phyloP scores from a whole-genome alignment of 1,140 invertebrate species.

The Drosophila simulans region DNA sequence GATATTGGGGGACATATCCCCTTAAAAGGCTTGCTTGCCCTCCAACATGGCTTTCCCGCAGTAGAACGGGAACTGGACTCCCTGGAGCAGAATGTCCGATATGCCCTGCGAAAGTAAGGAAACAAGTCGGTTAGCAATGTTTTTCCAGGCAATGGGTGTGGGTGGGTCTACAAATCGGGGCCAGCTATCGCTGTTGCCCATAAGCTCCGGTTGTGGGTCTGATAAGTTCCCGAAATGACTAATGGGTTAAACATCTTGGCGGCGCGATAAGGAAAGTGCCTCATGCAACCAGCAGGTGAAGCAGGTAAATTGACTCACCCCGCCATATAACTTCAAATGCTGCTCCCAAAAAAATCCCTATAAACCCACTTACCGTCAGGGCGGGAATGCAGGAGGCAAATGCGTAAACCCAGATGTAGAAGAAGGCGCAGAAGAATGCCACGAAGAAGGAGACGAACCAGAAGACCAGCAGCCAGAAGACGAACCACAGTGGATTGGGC shows the following conservation, averaged over 20 bases:
- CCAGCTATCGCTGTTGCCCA: conserved; percentile 28
- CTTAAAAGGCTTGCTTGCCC: conserved; percentile 78
- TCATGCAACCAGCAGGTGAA: conserved; percentile 17
- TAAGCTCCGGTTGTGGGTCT: conserved; percentile 38
- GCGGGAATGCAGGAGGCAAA: conserved; percentile 89
- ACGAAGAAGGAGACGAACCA: conserved; percentile 90
- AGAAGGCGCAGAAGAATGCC: conserved; percentile 89
- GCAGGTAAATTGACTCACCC: neutral
- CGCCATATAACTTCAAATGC: neutral
- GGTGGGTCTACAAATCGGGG: conserved; percentile 1
- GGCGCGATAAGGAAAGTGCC: conserved; percentile 43
- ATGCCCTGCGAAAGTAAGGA: conserved; percentile 86
- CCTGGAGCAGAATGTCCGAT: conserved; percentile 88
- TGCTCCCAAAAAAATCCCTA: neutral
- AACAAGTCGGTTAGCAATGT: conserved; percentile 38
- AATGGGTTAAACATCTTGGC: conserved; percentile 44
- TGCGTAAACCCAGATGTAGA: conserved; percentile 90
- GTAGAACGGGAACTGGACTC: conserved; percentile 89
- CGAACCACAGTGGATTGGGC: conserved; percentile 87
- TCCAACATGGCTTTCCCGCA: conserved; percentile 89
- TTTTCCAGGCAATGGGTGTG: neutral
- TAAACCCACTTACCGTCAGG: conserved; percentile 85
- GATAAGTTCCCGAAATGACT: conserved; percentile 54
- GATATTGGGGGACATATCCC: conserved; percentile 1
- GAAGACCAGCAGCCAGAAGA: conserved; percentile 92